Evolutionary conservation across 2,888 invertebrate species (phyloP), one percentile per base, ranked within the genome.

Genomic region (Cryptosula pallasiana): DNA sequence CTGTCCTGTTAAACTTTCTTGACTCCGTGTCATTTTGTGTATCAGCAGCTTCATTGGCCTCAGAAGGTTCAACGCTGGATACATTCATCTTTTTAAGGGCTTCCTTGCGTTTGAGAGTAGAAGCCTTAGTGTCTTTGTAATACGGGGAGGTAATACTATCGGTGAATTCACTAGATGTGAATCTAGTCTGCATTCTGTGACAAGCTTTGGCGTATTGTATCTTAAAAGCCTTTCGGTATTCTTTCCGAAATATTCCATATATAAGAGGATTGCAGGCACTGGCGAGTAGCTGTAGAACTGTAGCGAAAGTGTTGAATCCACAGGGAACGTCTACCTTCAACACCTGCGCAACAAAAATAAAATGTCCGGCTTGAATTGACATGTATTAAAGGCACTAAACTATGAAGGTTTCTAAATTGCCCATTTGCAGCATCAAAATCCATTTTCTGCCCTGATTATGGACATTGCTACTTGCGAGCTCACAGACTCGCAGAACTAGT

Each of bases 211-310:
- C 32, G 20, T 72, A 45, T 25, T 69, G 57, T 25, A 35, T 54
- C 23, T 45, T 35, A 70, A 77, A 79, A 3, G 79, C 80, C 27
- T 29, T n/a, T 45, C 80, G 75, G 73, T 82, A 82, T 72, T 83
- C 82, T 72, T 75, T 75, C 0, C 82, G 74, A 72, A 82, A 81
- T 34, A 83, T 79, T 20, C 81, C 82, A 73, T 84, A 84, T 23
- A 84, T 81, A 9, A 84, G 76, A 0, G 84, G 84, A 74, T 84
- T 84, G 27, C 80, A 77, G 35, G 81, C 81, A 72, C 82, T 81
- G 20, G 82, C 78, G 1, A 79, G 72, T 70, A 79, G 83, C 32
- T 78, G 80, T 32, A 81, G 74, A n/a, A 82, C 72, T 9, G 82
- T 78, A 35, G 83, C 77, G 0, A 78, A 55, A 1, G 80, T 75